phyloP scores from a whole-genome alignment of 1,140 invertebrate genomes.

The Elysia chlorotica region DNA sequence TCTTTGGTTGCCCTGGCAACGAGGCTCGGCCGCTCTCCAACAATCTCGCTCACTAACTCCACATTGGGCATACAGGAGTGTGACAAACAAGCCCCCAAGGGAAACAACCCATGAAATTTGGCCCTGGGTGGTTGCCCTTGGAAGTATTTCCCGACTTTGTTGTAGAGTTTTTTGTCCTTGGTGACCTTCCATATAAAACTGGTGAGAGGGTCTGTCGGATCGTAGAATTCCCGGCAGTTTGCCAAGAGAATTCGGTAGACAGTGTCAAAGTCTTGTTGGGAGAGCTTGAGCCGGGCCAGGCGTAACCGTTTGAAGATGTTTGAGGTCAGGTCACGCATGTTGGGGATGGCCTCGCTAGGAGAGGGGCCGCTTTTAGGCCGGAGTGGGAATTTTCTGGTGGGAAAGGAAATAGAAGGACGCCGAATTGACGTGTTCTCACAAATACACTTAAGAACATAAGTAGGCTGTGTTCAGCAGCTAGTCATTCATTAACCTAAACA shows the following conservation, averaged over 20 bases:
- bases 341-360: conserved; percentile 30
- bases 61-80: conserved; percentile 47
- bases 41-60: conserved; percentile 28
- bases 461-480: no score
- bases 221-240: conserved; percentile 31
- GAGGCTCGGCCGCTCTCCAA: conserved; percentile 36
- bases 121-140: conserved; percentile 30
- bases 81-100: conserved; percentile 43
- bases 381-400: no score
- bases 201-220: conserved; percentile 32
- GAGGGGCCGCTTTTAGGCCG: no score
- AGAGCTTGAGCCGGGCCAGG: conserved; percentile 33
- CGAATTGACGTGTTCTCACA: no score
- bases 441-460: no score
- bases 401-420: no score
- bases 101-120: conserved; percentile 45
- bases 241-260: conserved; percentile 33
- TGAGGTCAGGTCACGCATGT: conserved; percentile 38
- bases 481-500: no score
- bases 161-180: conserved; percentile 12
- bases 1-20: conserved; percentile 28
- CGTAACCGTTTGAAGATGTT: conserved; percentile 39
- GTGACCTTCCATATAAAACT: conserved; percentile 17
- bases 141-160: conserved; percentile 11
- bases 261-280: conserved; percentile 37